These are phyloP conservation scores for Synanthedon formicaeformis DNA, from an alignment of 2,888 invertebrate species.

Conservation along the genomic window DNA sequence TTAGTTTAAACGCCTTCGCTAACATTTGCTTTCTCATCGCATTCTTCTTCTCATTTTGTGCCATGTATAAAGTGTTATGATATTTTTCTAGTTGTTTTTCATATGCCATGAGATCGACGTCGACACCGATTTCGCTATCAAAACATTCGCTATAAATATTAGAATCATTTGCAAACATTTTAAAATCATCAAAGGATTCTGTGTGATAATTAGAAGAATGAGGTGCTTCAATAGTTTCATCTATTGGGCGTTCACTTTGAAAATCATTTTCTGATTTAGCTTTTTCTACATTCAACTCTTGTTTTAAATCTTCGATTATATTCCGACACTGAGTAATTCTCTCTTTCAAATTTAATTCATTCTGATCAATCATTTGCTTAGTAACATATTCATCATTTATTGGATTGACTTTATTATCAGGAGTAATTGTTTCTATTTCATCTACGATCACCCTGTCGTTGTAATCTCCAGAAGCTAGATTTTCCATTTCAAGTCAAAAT, in stretches of 20 bases:
- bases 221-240: slow-evolving; percentile 3
- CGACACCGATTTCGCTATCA: slow-evolving; percentile 41
- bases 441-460: slow-evolving; percentile 4
- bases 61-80: slow-evolving; percentile 54
- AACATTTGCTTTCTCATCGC: slow-evolving; percentile 60
- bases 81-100: slow-evolving; percentile 59
- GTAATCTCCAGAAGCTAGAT: slow-evolving; percentile 37
- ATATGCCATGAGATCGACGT: slow-evolving; percentile 52
- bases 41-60: slow-evolving; percentile 58
- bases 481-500: slow-evolving; percentile 21
- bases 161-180: slow-evolving; percentile 13
- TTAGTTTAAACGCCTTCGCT: slow-evolving; percentile 53
- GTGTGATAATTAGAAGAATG: slow-evolving; percentile 9
- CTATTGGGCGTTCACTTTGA: slow-evolving; percentile 1
- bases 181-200: slow-evolving; percentile 10
- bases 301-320: slow-evolving; percentile 49
- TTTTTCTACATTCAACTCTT: slow-evolving; percentile 49
- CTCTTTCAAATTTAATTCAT: slow-evolving; percentile 43
- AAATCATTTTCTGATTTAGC: slow-evolving; percentile 34
- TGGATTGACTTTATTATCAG: not conserved
- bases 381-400: slow-evolving; percentile 16
- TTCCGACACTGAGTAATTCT: slow-evolving; percentile 49
- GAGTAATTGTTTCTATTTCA: not conserved
- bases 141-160: slow-evolving; percentile 33
- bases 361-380: slow-evolving; percentile 31